Percentiles rank a stretch among this genome's conserved stretches.
These are phyloP conservation scores for Istiophorus platypterus DNA, from an alignment of 2,113 vertebrate species.

Conservation along the genomic window DNA sequence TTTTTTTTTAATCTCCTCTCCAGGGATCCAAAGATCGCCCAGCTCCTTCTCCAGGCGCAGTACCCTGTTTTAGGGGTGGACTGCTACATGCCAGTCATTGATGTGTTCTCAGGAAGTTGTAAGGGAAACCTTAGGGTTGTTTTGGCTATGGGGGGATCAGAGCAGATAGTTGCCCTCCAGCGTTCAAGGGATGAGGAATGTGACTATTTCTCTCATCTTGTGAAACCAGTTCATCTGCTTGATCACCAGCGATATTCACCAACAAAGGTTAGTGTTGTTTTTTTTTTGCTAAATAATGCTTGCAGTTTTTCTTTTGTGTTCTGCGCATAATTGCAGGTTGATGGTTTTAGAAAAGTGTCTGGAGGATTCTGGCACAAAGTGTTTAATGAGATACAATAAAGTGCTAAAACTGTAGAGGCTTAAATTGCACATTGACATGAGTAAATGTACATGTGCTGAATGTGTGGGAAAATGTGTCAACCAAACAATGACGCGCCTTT, in stretches of 20 bases:
- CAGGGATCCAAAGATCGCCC: conserved; percentile 89
- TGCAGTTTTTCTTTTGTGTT: not conserved
- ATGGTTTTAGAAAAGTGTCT: not conserved
- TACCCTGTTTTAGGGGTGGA: conserved; percentile 95
- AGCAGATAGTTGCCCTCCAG: conserved; percentile 90
- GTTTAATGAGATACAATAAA: not conserved
- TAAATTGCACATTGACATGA: no score
- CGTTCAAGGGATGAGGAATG: conserved; percentile 86
- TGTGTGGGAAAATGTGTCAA: no score
- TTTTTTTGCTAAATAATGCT: not conserved
- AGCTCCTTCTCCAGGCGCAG: conserved; percentile 91
- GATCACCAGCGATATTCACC: conserved; percentile 79
- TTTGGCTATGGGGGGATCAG: conserved; percentile 91
- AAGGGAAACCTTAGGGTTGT: conserved; percentile 90
- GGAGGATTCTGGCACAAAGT: not conserved
- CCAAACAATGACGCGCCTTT: not conserved
- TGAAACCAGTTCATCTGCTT: conserved; percentile 86
- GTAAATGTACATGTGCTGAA: no score
- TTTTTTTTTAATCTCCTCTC: not conserved
- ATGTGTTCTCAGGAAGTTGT: conserved; percentile 89
- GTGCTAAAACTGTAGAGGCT: not conserved
- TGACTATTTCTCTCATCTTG: conserved; percentile 31
- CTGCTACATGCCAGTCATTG: conserved; percentile 89
- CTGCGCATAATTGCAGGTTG: not conserved
- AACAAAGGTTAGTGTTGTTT: conserved; percentile 67